Conservation (phyloP, 2,797 vertebrate genomes). For the Manis javanica region DNA sequence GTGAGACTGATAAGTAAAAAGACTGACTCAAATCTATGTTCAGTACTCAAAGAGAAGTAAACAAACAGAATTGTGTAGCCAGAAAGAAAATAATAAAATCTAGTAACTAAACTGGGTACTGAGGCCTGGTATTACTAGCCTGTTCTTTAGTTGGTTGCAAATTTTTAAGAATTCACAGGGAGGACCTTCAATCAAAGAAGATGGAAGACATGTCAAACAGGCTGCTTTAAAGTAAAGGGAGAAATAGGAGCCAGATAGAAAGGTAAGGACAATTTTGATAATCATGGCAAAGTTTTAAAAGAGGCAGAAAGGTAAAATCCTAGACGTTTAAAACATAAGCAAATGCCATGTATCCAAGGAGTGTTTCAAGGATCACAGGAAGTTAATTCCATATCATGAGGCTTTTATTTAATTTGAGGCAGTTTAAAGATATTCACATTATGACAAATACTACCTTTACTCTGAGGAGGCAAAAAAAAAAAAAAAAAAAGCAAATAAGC, state of each 20-base stretch:
- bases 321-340: slow-evolving; percentile 5
- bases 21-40: not conserved
- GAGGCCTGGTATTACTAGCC: not conserved
- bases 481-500: not conserved
- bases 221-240: not conserved
- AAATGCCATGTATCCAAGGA: slow-evolving; percentile 22
- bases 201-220: not conserved
- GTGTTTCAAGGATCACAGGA: slow-evolving; percentile 54
- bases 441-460: slow-evolving; percentile 53
- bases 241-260: not conserved
- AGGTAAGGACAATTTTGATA: not conserved
- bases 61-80: not conserved
- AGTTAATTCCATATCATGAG: not conserved
- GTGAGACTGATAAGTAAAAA: not conserved
- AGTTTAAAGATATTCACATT: slow-evolving; percentile 51
- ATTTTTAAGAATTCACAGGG: not conserved
- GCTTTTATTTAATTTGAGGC: slow-evolving; percentile 52
- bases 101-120: not conserved
- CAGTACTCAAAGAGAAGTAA: not conserved
- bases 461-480: not conserved
- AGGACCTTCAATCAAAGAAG: not conserved
- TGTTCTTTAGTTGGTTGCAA: not conserved
- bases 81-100: not conserved
- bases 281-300: slow-evolving; percentile 4
- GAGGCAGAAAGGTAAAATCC: not conserved